Evolutionary conservation across 2,888 invertebrate species (phyloP).

Genomic region (Taphrorychus bicolor): DNA sequence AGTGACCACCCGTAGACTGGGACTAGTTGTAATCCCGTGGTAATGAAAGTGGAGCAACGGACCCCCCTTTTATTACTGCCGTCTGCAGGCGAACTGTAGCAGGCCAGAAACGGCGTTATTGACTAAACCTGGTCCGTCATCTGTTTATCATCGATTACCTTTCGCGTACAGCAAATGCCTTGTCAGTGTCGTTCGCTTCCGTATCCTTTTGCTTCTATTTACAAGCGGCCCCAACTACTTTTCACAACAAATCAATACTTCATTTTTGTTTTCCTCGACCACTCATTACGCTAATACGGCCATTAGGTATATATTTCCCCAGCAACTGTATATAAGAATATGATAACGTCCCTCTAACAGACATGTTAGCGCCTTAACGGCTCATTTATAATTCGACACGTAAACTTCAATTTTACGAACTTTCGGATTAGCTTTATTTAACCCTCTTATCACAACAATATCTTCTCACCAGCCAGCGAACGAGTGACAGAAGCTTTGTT

Average conservation of each 20-base stretch:
- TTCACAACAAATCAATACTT: constrained; percentile 14
- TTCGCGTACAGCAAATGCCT: constrained; percentile 54
- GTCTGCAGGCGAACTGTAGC: constrained; percentile 27
- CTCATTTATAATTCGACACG: too few relatives aligned
- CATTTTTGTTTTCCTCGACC: constrained; percentile 23
- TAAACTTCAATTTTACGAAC: too few relatives aligned
- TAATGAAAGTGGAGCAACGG: constrained; percentile 49
- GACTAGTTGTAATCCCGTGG: constrained; percentile 39
- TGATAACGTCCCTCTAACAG: too few relatives aligned
- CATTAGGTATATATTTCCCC: background rate
- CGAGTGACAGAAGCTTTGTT: background rate
- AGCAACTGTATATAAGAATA: too few relatives aligned
- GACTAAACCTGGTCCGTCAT: constrained; percentile 55
- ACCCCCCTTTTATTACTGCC: constrained; percentile 35
- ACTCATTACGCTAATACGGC: too few relatives aligned
- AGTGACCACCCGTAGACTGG: constrained; percentile 56
- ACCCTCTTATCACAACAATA: background rate
- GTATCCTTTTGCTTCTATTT: constrained; percentile 30
- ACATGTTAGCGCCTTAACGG: too few relatives aligned
- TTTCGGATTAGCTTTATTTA: background rate
- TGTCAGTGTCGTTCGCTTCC: constrained; percentile 52
- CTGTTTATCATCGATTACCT: constrained; percentile 61
- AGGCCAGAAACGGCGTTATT: constrained; percentile 42
- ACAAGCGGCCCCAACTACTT: constrained; percentile 7
- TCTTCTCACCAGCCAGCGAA: background rate